A percentile compares a stretch with the other conserved stretches of the same genome.
Conservation (phyloP, 2,113 vertebrate genomes). For the Callorhinus ursinus region DNA sequence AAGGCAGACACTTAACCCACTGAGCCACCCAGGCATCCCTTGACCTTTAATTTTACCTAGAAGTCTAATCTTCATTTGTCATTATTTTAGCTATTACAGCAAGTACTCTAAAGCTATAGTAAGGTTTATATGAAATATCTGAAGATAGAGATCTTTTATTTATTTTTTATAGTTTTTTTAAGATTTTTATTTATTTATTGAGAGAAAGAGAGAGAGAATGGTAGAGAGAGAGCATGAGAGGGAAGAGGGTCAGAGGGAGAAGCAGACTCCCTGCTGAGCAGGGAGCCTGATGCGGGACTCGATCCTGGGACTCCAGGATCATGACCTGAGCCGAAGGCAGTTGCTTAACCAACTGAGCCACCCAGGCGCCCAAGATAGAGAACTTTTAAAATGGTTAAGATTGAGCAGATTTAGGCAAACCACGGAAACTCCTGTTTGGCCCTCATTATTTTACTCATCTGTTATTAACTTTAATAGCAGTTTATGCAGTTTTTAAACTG, state of each 20-base stretch:
- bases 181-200: no score
- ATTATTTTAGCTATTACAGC: slow-evolving; percentile 21
- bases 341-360: no score
- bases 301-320: no score
- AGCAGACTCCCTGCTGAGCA: no score
- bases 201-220: no score
- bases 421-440: neutral
- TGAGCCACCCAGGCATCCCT: no score
- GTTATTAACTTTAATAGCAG: neutral
- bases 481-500: neutral
- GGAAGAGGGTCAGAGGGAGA: no score
- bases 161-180: no score
- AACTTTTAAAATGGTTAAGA: neutral
- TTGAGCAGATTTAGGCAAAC: neutral
- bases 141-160: neutral
- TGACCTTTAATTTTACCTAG: neutral
- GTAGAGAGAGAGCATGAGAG: no score
- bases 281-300: no score
- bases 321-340: no score
- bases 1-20: no score
- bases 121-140: neutral
- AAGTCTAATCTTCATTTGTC: neutral
- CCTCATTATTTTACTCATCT: slow-evolving; percentile 1
- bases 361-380: neutral
- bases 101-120: neutral